Evolutionary conservation across 2,888 invertebrate species (phyloP), one percentile per base, ranked within the genome.

Genomic region (Choristoneura rosaceana): DNA sequence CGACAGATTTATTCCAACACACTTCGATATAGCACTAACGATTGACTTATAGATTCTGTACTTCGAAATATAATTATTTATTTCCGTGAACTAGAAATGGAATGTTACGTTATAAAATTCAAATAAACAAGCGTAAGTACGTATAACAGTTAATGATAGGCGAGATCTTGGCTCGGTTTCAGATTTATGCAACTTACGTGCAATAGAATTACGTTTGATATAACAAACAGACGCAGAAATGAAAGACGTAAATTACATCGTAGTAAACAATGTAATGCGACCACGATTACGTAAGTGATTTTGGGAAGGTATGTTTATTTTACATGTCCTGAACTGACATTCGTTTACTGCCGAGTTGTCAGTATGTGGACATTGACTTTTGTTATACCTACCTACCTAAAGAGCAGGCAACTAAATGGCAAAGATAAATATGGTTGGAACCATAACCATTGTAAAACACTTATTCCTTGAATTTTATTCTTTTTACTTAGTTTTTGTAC

Each of bases 1-100:
- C 84, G 90, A 92, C 76, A 88, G 90, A 90, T 92, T 90, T 90
- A 91, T 90, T 82, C 77, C 79, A 82, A 80, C 81, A 82, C 81
- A 76, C 74, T 75, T 74, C 77, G 77, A 77, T 77, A 77, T 81
- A 80, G 81, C 76, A 75, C 74, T 76, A 78, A 65, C 74, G 80
- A 88, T 84, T 83, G 84, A 87, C 78, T 84, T 81, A 82, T 85
- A 78, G 79, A 76, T 82, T 80, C 41, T 47, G 50, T 73, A 63
- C 34, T 70, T 66, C 70, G 52, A 38, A 63, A 79, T 77, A 78
- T 78, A 79, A 77, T 77, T 76, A 65, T 69, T 73, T 71, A 74
- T 69, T 71, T 77, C 64, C 71, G 58, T 69, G 59, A 71, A 62
- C 66, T 75, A 74, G 74, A 77, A 74, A 71, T 60, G 76, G 74